phyloP scores from a whole-genome alignment of 2,888 invertebrate species.

The Hyposoter didymator region DNA sequence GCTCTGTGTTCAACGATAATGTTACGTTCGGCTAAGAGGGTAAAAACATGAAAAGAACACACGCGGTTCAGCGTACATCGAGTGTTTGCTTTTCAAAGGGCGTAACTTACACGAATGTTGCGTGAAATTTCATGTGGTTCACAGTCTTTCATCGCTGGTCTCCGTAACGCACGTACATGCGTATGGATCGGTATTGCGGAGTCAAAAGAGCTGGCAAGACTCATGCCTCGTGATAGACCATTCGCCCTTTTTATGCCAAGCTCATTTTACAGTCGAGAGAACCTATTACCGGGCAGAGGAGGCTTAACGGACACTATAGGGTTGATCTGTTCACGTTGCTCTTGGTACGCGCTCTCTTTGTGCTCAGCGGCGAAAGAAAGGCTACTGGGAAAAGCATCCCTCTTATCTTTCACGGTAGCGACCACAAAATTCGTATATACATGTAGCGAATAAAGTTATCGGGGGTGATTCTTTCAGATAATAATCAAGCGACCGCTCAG shows the following conservation, averaged over 20 bases:
- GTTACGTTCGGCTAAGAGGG: conserved; percentile 32
- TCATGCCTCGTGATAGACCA: neutral
- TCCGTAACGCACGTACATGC: neutral
- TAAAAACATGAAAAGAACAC: conserved; percentile 12
- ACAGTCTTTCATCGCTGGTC: conserved; percentile 3
- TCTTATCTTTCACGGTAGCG: conserved; percentile 26
- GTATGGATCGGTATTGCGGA: neutral
- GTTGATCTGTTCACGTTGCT: conserved; percentile 58
- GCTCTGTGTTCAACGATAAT: conserved; percentile 21
- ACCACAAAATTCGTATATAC: conserved; percentile 40
- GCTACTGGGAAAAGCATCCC: conserved; percentile 39
- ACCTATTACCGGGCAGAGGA: conserved; percentile 59
- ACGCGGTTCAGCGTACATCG: conserved; percentile 30
- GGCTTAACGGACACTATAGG: conserved; percentile 48
- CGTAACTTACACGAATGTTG: neutral
- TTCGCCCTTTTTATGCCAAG: neutral
- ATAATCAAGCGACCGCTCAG: conserved; percentile 45
- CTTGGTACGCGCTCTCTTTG: conserved; percentile 47
- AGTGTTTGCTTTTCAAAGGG: conserved; percentile 11
- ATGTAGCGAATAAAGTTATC: conserved; percentile 48
- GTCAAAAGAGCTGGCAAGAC: neutral
- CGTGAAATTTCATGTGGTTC: conserved; percentile 4
- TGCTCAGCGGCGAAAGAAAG: conserved; percentile 38
- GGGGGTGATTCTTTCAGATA: conserved; percentile 47
- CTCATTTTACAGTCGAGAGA: conserved; percentile 31